Conservation (phyloP, 2,797 vertebrate genomes). For the Typhlichthys eigenmanni region DNA sequence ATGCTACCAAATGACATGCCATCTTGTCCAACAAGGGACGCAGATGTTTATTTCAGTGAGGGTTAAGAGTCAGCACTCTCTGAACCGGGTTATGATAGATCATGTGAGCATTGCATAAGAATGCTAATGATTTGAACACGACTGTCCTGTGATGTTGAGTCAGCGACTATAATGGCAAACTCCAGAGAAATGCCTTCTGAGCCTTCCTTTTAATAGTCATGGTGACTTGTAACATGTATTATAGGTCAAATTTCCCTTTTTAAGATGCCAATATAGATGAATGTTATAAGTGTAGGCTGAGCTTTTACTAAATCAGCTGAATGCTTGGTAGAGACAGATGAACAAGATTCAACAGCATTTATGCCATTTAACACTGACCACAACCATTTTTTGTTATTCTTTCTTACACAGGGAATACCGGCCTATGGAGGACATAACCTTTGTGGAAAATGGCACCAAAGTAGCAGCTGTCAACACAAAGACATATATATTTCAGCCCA, state of each 20-base stretch:
- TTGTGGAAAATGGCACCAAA: conserved; percentile 88
- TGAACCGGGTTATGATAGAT: not conserved
- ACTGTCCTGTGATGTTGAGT: no score
- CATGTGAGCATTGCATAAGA: not conserved
- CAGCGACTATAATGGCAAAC: no score
- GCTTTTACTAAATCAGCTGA: not conserved
- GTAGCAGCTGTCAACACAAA: conserved; percentile 87
- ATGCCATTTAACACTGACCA: not conserved
- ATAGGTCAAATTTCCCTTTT: no score
- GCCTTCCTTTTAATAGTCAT: not conserved
- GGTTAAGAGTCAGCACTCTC: not conserved
- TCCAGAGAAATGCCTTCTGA: not conserved
- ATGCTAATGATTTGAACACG: not conserved
- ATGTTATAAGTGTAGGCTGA: not conserved
- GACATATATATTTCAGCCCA: conserved; percentile 86
- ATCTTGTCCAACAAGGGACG: not conserved
- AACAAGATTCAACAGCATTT: not conserved
- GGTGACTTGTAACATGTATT: no score
- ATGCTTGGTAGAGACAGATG: no score
- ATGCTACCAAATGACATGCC: no score
- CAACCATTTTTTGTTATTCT: not conserved
- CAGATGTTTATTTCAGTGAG: not conserved
- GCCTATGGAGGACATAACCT: conserved; percentile 83
- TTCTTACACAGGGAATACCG: conserved; percentile 85
- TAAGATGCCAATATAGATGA: not conserved